Conservation (phyloP, 2,888 invertebrate genomes). For the Tholera decimalis region DNA sequence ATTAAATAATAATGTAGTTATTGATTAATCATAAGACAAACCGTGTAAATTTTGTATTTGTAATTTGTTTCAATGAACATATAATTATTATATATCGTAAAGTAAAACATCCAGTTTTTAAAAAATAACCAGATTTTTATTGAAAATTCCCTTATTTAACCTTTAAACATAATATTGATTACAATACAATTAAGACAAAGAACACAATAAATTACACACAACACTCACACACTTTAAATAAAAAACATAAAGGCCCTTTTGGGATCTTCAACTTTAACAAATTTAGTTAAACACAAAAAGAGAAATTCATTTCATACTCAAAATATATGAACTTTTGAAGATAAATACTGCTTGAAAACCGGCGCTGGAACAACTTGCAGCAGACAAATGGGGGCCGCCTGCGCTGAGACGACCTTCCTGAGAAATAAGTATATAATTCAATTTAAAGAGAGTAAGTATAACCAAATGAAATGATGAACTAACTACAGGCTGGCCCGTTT, state of each 20-base stretch:
- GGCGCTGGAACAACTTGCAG: neutral
- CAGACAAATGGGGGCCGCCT: neutral
- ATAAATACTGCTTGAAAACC: neutral
- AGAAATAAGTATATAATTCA: slow-evolving; percentile 33
- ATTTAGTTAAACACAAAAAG: neutral
- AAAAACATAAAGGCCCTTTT: neutral
- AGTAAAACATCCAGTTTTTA: slow-evolving; percentile 93
- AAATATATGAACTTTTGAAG: neutral
- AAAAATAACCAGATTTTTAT: slow-evolving; percentile 89
- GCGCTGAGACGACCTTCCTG: neutral
- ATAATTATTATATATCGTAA: slow-evolving; percentile 94
- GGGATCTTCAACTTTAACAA: neutral
- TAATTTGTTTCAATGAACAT: slow-evolving; percentile 94
- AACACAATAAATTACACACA: slow-evolving; percentile 5
- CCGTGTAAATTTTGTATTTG: slow-evolving; percentile 94
- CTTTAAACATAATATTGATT: slow-evolving; percentile 25
- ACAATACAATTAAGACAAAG: neutral
- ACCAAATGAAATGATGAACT: neutral
- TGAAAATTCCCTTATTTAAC: slow-evolving; percentile 48
- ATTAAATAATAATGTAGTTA: slow-evolving; percentile 87
- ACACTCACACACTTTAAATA: neutral
- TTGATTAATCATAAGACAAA: slow-evolving; percentile 87
- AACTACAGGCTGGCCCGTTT: too few species aligned
- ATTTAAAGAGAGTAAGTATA: slow-evolving; percentile 9
- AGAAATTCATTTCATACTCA: neutral